Base-by-base conservation (phyloP, 2,888 invertebrate genomes). In the Tachystola acroxantha region DNA sequence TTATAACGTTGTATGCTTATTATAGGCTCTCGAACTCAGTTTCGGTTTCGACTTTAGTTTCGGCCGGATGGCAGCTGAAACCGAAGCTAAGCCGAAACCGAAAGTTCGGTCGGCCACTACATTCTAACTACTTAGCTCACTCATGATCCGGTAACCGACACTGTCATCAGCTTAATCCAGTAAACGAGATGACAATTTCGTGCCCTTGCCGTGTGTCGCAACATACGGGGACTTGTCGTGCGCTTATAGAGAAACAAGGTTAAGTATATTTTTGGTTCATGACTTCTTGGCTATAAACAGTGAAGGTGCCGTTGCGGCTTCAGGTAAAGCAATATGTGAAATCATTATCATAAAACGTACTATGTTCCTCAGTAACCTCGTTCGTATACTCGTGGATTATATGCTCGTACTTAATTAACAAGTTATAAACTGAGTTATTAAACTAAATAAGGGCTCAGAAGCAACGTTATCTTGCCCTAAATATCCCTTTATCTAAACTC, bases 161-260 rank as follows among this genome's bases (percentile, higher is more conserved):
- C n/a, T n/a, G n/a, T n/a, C n/a, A n/a, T n/a, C n/a, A n/a, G n/a
- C n/a, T n/a, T n/a, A n/a, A n/a, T n/a, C n/a, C n/a, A n/a, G n/a
- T n/a, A 31, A 30, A 22, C 50, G 52, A 58, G 60, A 62, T 52
- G 62, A 58, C 59, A 59, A 58, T 56, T 54, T 52, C 50, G 55
- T 56, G 71, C 65, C 66, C 69, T 74, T 68, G 67, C 43, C 37
- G 45, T 34, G 39, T 49, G 52, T 42, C 48, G 50, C 62, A 53
- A 53, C 53, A 65, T 62, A 67, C 61, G 65, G 61, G 39, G 50
- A 56, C 53, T 55, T 49, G 67, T 55, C 53, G 49, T 61, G 60
- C 40, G 51, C 64, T 57, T 61, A 58, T 64, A 62, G 50, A 64
- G 64, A 67, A 65, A 62, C 57, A 66, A 73, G 72, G 70, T 62